Evolutionary conservation across 2,797 vertebrate species (phyloP), one percentile per base, ranked within the genome.

Genomic region (Dermochelys coriacea): DNA sequence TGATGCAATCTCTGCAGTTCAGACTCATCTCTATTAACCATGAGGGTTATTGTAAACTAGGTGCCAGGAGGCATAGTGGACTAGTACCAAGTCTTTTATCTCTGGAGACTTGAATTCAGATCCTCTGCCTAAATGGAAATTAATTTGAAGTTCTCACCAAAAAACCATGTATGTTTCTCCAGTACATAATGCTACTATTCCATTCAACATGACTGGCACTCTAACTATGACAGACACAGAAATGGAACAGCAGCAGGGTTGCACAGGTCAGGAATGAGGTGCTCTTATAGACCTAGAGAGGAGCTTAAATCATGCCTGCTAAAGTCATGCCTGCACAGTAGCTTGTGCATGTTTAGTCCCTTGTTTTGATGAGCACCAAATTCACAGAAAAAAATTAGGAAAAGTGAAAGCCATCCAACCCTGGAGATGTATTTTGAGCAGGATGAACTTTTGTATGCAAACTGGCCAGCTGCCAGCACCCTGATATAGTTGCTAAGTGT

Each of bases 181-280:
- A 71, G 45, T 85, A 54, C 41, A 16, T 52, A 51, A 31, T 1
- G 1, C 8, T 31, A 19, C 15, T 2, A 41, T 4, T 0, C n/a
- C 86, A 16, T 21, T 90, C 23, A 29, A 29, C 5, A 50, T 61
- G 71, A 23, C 0, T 0, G 18, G 75, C 4, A 74, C 11, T 19
- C 19, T 61, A 19, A 79, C 80, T 23, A 3, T n/a, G 59, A 79
- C 21, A 89, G 19, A 31, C n/a, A 47, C 54, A 57, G 19, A 80
- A 80, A 25, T 27, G 37, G 34, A 51, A 34, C 55, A 81, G 68
- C 6, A 55, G 55, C 51, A 50, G 83, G 51, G 80, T n/a, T 78
- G 41, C 59, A 55, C 55, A 71, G 64, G 86, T 41, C 47, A 54
- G 45, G 50, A 68, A 34, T 51, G 61, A 80, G 29, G 11, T 68